Evolutionary conservation across 2,888 invertebrate genomes (phyloP), one percentile per base, ranked within the genome.

Genomic region (Limulus polyphemus): DNA sequence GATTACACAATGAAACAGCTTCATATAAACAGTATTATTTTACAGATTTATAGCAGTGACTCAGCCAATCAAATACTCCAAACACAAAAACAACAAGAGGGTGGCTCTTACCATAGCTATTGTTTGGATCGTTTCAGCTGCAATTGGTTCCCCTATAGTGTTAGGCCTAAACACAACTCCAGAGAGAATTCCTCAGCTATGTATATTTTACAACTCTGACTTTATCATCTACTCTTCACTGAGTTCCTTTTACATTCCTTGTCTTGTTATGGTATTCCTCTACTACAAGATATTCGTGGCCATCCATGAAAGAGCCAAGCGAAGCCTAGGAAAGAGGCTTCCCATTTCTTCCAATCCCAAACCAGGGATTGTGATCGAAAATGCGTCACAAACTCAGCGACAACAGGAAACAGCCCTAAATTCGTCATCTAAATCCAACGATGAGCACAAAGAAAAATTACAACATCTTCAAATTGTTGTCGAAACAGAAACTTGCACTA

Each of bases 151-250:
- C 14, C 99, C 98, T 56, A 93, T 99, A 71, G 90, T 95, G 58
- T 82, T 97, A 70, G 98, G 98, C 50, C 84, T 97, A 72, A 98
- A 98, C 80, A 90, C 92, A 77, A 90, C 92, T 1, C 88, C 90
- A 0, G 85, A 90, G 74, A 81, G 92, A 67, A 83, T 84, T 73
- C 84, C 86, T 54, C 68, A 67, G 59, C 73, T 75, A 52, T 99
- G 99, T 80, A 84, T 90, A 72, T 97, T 99, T 82, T 95, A 95
- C 80, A 98, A 95, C 79, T 88, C 93, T 70, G 91, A 95, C 80
- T 99, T 98, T 78, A 90, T 98, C 76, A 89, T 99, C 74, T 95
- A 92, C 80, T 98, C 97, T n/a, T 98, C 98, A 61, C 82, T 99
- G 71, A 91, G 92, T 70, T 98, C 98, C 73, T 99, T 99, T 83